Percentiles rank a stretch among this genome's conserved stretches.
Conservation (phyloP, 2,113 vertebrate genomes). For the Sinocyclocheilus maitianheensis region DNA sequence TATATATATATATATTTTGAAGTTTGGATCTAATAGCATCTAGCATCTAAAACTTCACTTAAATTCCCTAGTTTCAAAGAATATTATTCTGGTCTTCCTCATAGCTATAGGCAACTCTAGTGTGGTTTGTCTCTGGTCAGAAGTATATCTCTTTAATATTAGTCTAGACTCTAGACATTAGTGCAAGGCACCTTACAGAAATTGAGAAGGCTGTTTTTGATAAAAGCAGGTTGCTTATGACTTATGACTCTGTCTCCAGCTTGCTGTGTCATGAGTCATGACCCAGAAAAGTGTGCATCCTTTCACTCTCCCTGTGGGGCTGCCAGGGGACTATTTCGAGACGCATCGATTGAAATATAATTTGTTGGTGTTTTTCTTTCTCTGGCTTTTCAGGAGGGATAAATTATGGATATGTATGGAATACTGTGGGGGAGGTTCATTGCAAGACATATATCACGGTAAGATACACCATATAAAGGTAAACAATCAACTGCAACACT, state of each 20-base stretch:
- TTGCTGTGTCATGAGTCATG: slow-evolving; percentile 46
- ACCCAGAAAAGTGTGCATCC: slow-evolving; percentile 44
- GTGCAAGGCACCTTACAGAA: not conserved
- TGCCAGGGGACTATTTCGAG: slow-evolving; percentile 36
- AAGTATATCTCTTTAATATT: not conserved
- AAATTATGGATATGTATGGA: slow-evolving; percentile 91
- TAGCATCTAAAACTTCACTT: not conserved
- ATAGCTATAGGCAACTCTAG: not conserved
- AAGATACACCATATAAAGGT: slow-evolving; percentile 44
- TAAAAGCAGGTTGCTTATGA: slow-evolving; percentile 18
- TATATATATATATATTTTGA: too few relatives aligned
- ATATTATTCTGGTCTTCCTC: not conserved
- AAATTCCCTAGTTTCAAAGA: not conserved
- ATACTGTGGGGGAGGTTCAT: slow-evolving; percentile 80
- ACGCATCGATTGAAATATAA: slow-evolving; percentile 41
- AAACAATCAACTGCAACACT: slow-evolving; percentile 16
- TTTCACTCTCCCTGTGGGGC: slow-evolving; percentile 21
- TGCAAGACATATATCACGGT: slow-evolving; percentile 83
- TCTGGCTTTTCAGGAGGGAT: slow-evolving; percentile 77
- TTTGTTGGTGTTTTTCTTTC: slow-evolving; percentile 47
- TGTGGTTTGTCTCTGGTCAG: not conserved
- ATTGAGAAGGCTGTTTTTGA: slow-evolving; percentile 13
- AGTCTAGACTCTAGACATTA: slow-evolving; percentile 29
- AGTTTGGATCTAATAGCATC: too few relatives aligned
- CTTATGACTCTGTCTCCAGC: slow-evolving; percentile 2